These are phyloP conservation scores for Cloeon dipterum DNA, from an alignment of 2,888 invertebrate genomes.

Conservation along the genomic window DNA sequence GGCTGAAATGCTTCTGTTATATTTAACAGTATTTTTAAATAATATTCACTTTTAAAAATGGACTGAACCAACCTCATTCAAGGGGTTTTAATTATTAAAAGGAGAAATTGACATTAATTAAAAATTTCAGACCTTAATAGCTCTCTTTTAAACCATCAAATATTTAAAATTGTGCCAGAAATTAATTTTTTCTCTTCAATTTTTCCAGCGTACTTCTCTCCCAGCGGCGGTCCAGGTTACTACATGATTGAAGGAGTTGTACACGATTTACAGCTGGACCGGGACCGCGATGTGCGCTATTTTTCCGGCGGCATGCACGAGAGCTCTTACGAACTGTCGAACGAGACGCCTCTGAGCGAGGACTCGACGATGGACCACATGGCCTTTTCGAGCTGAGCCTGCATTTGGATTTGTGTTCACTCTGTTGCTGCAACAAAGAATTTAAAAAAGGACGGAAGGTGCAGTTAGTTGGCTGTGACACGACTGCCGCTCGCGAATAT, in stretches of 20 bases:
- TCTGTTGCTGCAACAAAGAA: too few species aligned
- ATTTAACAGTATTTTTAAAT: not conserved
- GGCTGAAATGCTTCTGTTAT: not conserved
- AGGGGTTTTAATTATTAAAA: too few species aligned
- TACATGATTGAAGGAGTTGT: not conserved
- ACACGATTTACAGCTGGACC: conserved; percentile 22
- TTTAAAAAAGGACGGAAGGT: too few species aligned
- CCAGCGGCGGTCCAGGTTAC: not conserved
- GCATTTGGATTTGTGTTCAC: too few species aligned
- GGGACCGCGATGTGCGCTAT: conserved; percentile 29
- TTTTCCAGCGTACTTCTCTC: not conserved
- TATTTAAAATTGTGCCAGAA: not conserved
- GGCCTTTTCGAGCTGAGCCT: too few species aligned
- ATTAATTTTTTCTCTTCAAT: not conserved
- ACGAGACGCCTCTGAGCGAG: not conserved
- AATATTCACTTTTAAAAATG: too few species aligned
- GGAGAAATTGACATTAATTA: too few species aligned
- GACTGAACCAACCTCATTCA: too few species aligned
- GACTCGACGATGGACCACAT: not conserved
- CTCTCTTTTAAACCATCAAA: not conserved
- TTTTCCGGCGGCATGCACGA: conserved; percentile 10
- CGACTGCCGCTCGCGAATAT: too few species aligned
- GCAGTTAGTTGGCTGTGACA: too few species aligned
- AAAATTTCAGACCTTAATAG: too few species aligned
- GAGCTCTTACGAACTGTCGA: too few species aligned